phyloP scores from a whole-genome alignment of 1,140 invertebrate species.

The Papilio glaucus region DNA sequence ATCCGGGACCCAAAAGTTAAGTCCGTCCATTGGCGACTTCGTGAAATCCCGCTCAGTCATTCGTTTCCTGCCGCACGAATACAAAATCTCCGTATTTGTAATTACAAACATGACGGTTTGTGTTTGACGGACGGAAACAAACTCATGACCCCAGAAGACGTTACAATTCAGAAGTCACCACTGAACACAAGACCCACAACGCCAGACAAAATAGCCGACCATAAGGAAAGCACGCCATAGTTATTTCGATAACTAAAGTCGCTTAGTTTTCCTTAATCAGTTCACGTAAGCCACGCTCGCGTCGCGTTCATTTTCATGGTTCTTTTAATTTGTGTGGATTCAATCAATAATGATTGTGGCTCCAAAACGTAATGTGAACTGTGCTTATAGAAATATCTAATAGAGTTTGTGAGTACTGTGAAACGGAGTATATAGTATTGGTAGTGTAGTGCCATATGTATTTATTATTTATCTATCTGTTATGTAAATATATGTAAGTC shows the following conservation, averaged over 20 bases:
- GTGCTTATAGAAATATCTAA: background rate
- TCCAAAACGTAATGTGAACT: background rate
- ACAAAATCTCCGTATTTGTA: too few relatives aligned
- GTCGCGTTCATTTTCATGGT: slow-evolving; percentile 2
- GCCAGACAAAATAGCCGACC: background rate
- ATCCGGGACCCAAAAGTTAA: too few relatives aligned
- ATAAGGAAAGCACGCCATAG: slow-evolving; percentile 25
- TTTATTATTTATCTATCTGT: too few relatives aligned
- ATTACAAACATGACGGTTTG: too few relatives aligned
- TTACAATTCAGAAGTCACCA: background rate
- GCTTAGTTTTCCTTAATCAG: slow-evolving; percentile 37
- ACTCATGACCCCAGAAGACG: background rate
- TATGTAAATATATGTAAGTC: too few relatives aligned
- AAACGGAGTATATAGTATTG: background rate
- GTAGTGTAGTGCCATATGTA: background rate
- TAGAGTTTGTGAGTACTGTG: background rate
- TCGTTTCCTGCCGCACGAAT: too few relatives aligned
- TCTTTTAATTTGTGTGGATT: background rate
- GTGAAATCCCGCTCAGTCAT: too few relatives aligned
- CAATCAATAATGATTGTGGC: background rate
- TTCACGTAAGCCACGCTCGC: slow-evolving; percentile 14
- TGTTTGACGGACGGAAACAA: slow-evolving; percentile 1
- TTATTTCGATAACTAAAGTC: slow-evolving; percentile 28
- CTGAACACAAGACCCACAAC: background rate
- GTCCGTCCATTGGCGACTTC: too few relatives aligned